phyloP scores from a whole-genome alignment of 2,797 vertebrate genomes.

The Parambassis ranga region DNA sequence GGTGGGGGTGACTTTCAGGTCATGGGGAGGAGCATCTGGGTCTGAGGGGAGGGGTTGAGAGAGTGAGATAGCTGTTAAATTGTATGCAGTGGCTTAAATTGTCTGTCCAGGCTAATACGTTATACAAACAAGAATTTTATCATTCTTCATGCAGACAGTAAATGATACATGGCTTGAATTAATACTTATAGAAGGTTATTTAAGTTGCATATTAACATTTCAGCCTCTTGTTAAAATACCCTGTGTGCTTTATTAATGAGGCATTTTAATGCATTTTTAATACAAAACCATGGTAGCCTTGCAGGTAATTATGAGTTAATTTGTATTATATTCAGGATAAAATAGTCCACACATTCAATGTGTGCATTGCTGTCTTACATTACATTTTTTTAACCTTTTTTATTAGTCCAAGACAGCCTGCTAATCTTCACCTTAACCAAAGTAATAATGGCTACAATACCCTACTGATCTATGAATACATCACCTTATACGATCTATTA shows the following conservation, averaged over 20 bases:
- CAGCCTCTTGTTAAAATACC: too few species aligned
- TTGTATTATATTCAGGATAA: too few species aligned
- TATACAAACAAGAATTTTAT: background rate
- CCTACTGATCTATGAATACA: background rate
- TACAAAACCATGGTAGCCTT: background rate
- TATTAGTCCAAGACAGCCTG: too few species aligned
- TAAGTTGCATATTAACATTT: conserved; percentile 1
- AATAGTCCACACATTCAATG: too few species aligned
- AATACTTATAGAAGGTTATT: too few species aligned
- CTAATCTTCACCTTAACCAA: too few species aligned
- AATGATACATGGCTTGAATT: too few species aligned
- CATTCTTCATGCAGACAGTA: too few species aligned
- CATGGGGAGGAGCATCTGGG: conserved; percentile 88
- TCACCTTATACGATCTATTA: background rate
- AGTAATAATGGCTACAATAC: background rate
- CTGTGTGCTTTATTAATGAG: background rate
- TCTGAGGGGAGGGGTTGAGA: conserved; percentile 70
- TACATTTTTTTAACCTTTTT: too few species aligned
- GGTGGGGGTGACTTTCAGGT: conserved; percentile 81
- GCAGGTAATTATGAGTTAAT: too few species aligned
- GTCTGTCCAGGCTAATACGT: background rate
- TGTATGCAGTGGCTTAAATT: background rate
- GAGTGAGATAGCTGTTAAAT: background rate
- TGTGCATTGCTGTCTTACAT: too few species aligned
- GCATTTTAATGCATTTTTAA: too few species aligned